Evolutionary conservation across 2,797 vertebrate genomes (phyloP), one percentile per base, ranked within the genome.

Genomic region (Cirrhinus mrigala): DNA sequence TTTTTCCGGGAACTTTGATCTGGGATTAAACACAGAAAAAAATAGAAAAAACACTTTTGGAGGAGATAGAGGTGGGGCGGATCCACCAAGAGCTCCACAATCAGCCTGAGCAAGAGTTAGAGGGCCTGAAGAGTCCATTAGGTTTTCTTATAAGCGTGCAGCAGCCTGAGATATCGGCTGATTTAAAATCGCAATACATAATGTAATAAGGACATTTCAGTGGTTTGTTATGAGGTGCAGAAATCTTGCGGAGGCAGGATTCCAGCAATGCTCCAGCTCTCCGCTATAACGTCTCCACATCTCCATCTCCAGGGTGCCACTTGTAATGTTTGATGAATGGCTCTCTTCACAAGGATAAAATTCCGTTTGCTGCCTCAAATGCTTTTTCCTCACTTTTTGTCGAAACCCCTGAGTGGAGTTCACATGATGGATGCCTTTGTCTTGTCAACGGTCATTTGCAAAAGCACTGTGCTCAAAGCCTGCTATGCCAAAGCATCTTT

Each of bases 1-100:
- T 90, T 92, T 93, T 92, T 87, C 84, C 64, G 83, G 89, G 91
- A 94, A 91, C 93, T 95, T 94, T 94, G 93, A 95, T 95, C 92
- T 94, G 91, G 94, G 93, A 94, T 95, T 94, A 94, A 93, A 94
- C 89, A 92, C 90, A 91, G 91, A 88, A 85, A 16, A 33, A 33
- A 68, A 92, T 77, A 92, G 5, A 91, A 92, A 91, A 91, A 89
- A 87, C 90, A 56, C 85, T 73, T 81, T 90, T 91, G 91, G 92
- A 90, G 90, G 22, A 69, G 29, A 46, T 46, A 69, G 12, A 27
- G 56, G 29, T 52, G 15, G 10, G 11, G 56, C 6, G 6, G 84
- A 73, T 74, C 78, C 84, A 75, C 46, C 84, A 73, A 73, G 66
- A 54, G 27, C 29, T 66, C 74, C 29, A 84, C 62, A 84, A 77